Percentiles rank a stretch among this genome's conserved stretches.
These are phyloP conservation scores for Bathynomus jamesi DNA, from an alignment of 1,140 invertebrate species.

Conservation along the genomic window DNA sequence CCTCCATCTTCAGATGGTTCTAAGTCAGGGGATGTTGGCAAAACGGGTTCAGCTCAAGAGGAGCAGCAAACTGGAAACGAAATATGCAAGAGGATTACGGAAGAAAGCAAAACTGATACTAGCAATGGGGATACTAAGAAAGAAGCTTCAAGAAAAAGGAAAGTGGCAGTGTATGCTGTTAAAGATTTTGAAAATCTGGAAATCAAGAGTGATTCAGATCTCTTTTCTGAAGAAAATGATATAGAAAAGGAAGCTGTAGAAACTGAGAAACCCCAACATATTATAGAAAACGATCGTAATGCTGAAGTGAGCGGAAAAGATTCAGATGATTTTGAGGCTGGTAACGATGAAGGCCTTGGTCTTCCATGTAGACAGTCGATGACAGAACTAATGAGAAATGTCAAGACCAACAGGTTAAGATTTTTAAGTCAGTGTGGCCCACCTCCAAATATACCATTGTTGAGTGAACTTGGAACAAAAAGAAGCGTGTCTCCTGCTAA, in stretches of 20 bases:
- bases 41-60: too few relatives aligned
- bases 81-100: too few relatives aligned
- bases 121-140: neutral
- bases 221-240: conserved; percentile 7
- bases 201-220: conserved; percentile 15
- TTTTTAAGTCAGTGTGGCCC: conserved; percentile 44
- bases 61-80: too few relatives aligned
- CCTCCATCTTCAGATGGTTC: neutral
- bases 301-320: too few relatives aligned
- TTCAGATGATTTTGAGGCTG: conserved; percentile 25
- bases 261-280: neutral
- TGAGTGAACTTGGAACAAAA: conserved; percentile 10
- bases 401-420: conserved; percentile 42
- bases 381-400: conserved; percentile 43
- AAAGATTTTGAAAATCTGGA: conserved; percentile 7
- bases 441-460: conserved; percentile 34
- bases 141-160: conserved; percentile 13
- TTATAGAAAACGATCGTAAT: conserved; percentile 13
- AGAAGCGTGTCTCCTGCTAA: neutral
- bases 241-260: conserved; percentile 14
- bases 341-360: conserved; percentile 24
- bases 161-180: conserved; percentile 23
- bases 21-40: too few relatives aligned
- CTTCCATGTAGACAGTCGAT: conserved; percentile 35
- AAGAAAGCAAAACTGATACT: conserved; percentile 1